Percentiles rank a stretch among this genome's conserved stretches.
phyloP scores from a whole-genome alignment of 1,140 invertebrate species.

The Mya arenaria region DNA sequence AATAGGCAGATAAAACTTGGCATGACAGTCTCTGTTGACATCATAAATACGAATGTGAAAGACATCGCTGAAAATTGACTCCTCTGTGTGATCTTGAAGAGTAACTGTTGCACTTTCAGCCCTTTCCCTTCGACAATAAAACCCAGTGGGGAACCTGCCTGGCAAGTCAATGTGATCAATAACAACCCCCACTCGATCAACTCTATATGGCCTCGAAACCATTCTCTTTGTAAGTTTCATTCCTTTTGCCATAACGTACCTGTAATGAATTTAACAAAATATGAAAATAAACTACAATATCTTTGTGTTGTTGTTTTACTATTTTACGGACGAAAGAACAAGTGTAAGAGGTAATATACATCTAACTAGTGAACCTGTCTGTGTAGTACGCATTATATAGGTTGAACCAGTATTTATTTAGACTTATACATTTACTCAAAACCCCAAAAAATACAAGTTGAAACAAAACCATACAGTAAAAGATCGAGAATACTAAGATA shows the following conservation, averaged over 20 bases:
- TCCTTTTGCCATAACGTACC: neutral
- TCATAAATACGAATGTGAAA: neutral
- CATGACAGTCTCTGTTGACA: neutral
- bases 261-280: neutral
- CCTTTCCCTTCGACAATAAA: neutral
- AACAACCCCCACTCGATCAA: neutral
- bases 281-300: neutral
- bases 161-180: neutral
- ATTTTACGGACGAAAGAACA: neutral
- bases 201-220: neutral
- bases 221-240: neutral
- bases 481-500: too few relatives aligned
- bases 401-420: too few relatives aligned
- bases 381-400: too few relatives aligned
- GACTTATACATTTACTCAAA: too few relatives aligned
- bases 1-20: neutral
- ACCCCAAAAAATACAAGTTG: too few relatives aligned
- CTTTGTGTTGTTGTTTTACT: neutral
- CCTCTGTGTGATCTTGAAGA: neutral
- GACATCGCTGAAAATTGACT: neutral
- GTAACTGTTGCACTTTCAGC: neutral
- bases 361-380: too few relatives aligned
- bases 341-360: too few relatives aligned
- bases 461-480: too few relatives aligned
- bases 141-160: neutral